Percentiles rank a stretch among this genome's conserved stretches.
Conservation (phyloP, 64 coral and sea anemone genomes). For the Dendronephthya gigantea region DNA sequence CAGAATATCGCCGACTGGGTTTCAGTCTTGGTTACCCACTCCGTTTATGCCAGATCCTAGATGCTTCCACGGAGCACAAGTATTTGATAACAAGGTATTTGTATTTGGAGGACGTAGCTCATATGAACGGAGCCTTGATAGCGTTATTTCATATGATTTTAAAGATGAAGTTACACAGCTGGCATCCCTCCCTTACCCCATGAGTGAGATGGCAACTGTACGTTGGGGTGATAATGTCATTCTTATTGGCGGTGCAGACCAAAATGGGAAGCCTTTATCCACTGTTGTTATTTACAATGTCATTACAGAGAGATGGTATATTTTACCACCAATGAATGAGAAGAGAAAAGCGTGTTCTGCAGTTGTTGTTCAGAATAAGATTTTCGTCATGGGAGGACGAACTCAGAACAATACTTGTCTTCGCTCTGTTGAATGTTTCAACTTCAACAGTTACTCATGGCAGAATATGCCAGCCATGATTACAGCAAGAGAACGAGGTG, state of each 20-base stretch:
- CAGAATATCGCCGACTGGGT: background rate
- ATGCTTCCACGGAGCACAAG: background rate
- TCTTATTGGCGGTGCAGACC: background rate
- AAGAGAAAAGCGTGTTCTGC: background rate
- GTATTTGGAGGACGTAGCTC: background rate
- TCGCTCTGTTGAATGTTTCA: background rate
- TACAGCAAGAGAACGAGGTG: background rate
- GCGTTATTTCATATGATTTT: background rate
- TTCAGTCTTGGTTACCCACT: background rate
- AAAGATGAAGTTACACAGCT: background rate
- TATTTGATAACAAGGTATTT: background rate
- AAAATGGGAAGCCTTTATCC: background rate
- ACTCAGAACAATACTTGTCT: background rate
- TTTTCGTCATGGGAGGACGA: background rate
- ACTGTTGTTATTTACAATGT: slow-evolving; percentile 2
- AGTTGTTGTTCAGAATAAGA: background rate
- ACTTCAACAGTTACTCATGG: background rate
- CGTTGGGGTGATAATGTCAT: background rate
- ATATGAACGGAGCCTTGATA: background rate
- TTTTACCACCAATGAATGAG: background rate
- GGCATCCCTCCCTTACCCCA: background rate
- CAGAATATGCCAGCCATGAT: background rate
- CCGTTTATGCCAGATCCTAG: background rate
- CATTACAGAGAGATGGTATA: background rate
- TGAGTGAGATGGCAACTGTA: background rate